Base-by-base conservation (phyloP, 37 sponge, comb jelly and placozoan genomes). In the Aplysina aerophoba region DNA sequence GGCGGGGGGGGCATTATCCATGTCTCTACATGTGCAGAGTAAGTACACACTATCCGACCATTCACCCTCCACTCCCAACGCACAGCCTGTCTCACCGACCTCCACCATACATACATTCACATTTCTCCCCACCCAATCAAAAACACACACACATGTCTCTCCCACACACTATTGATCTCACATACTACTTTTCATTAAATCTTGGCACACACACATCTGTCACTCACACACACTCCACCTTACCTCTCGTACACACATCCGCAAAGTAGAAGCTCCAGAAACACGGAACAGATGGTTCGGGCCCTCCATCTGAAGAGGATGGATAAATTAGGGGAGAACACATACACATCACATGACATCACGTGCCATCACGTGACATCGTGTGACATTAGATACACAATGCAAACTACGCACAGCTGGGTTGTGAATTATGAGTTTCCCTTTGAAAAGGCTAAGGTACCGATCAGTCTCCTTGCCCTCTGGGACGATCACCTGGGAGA, bases 381-480 rank as follows among this genome's bases (percentile, higher is more conserved):
- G 30, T 6, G 6, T 30, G 34, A 69, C 63, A 69, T 44, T 8
- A 8, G 4, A 30, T 69, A 35, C 34, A 69, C 71, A 69, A 30
- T 30, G 34, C 71, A 69, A 30, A 44, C 20, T n/a, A 40, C 41
- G 0, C 36, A 72, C 57, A 21, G 84, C 4, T 0, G 79, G 40
- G 30, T 86, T 81, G 56, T 87, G 88, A 13, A 93, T 66, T 14
- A 93, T 71, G 78, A 81, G 80, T 33, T 89, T 89, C 44, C 90
- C 93, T 61, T 89, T 89, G 86, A 89, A 93, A 27, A 93, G 17
- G 73, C 81, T 83, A 19, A 93, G 85, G 27, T 87, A 85, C 74
- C 84, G 80, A 28, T 63, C 85, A 20, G 88, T 63, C 33, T 93
- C 93, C 55, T 54, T 60, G 5, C 88, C 88, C 58, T 87, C 81